Evolutionary conservation across 2,797 vertebrate species (phyloP).

Genomic region (Lacerta bilineata): DNA sequence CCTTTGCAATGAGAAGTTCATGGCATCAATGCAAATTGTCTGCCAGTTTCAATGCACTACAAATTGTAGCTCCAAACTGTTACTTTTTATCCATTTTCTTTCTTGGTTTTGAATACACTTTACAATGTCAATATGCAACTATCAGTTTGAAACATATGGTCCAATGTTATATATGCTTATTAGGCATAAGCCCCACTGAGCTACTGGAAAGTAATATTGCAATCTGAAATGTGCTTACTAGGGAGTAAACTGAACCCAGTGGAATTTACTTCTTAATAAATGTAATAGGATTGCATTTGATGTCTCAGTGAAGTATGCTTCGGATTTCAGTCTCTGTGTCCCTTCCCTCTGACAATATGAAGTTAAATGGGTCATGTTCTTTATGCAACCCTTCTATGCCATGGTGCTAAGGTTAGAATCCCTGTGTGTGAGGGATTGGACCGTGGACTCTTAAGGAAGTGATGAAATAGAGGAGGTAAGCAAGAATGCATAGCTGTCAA

Average conservation of each 20-base stretch:
- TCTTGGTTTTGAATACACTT: neutral
- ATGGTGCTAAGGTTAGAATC: neutral
- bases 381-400: neutral
- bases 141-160: neutral
- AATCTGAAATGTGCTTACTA: neutral
- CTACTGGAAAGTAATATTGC: neutral
- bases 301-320: neutral
- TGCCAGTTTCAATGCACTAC: neutral
- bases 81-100: neutral
- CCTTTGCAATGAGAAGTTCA: neutral
- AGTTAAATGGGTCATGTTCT: neutral
- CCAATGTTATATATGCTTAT: too few species aligned
- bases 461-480: neutral
- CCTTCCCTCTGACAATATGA: neutral
- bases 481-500: too few species aligned
- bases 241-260: neutral
- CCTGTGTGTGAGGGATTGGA: neutral
- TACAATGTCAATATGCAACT: neutral
- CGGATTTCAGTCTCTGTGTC: neutral
- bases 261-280: neutral
- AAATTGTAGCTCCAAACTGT: neutral
- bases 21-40: conserved; percentile 9
- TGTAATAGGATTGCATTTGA: neutral
- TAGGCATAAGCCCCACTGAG: neutral
- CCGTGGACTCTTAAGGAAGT: neutral